A percentile compares a stretch with the other conserved stretches of the same genome.
Conservation (phyloP, 2,113 vertebrate species). For the Hemiscyllium ocellatum region DNA sequence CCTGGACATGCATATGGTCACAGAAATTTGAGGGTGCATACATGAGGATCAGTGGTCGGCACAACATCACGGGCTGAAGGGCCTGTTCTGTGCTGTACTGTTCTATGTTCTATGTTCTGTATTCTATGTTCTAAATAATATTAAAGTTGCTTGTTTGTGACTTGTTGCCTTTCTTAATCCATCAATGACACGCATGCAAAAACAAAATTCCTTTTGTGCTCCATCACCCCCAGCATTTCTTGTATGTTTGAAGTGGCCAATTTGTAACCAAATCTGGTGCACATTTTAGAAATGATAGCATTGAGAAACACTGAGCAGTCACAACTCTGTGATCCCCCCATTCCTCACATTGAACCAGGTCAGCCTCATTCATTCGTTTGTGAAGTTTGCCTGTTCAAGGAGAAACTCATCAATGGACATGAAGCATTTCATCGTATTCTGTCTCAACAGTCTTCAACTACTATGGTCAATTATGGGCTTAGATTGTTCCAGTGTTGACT, state of each 20-base stretch:
- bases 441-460: too few relatives aligned
- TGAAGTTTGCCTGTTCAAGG: not conserved
- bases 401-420: not conserved
- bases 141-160: not conserved
- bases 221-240: not conserved
- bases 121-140: too few relatives aligned
- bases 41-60: too few relatives aligned
- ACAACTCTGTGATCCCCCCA: not conserved
- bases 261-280: not conserved
- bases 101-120: too few relatives aligned
- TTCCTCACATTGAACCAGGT: not conserved
- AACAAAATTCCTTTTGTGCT: not conserved
- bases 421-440: not conserved
- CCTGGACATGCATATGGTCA: too few relatives aligned
- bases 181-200: not conserved
- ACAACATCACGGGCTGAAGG: too few relatives aligned
- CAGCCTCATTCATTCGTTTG: not conserved
- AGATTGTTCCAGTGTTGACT: too few relatives aligned
- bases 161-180: not conserved
- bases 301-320: not conserved
- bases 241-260: not conserved
- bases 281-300: not conserved
- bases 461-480: too few relatives aligned
- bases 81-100: too few relatives aligned
- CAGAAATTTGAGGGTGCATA: too few relatives aligned